Base-by-base conservation (phyloP, 1,140 invertebrate genomes). In the Caenorhabditis briggsae region DNA sequence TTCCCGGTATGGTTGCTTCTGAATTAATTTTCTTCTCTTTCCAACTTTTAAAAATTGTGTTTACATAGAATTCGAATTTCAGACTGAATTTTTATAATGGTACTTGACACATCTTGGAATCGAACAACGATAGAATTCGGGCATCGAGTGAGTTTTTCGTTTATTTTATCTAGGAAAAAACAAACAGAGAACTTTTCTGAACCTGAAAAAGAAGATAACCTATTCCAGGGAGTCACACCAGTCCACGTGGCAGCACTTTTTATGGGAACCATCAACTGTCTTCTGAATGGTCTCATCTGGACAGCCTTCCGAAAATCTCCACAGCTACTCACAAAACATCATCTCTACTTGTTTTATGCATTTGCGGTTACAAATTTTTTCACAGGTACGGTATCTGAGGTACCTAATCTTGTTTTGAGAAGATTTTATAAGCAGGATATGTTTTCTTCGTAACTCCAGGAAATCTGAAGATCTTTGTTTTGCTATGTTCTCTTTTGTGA, bases 291-390 rank as follows among this genome's bases (percentile, higher is more conserved):
- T 14, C 74, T 86, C 41, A 86, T 86, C 12, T 86, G 85, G 85
- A 41, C 33, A 41, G 74, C 85, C 2, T 86, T 82, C 23, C 74
- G 46, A n/a, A 16, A 14, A 1, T 59, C 55, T 14, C 58, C 85
- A 9, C 25, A 59, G 18, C n/a, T 82, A 55, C 43, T 86, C n/a
- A 82, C 74, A 9, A 86, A 86, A 58, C 78, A 56, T 18, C 53
- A 82, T 25, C 85, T 86, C 20, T 64, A 86, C 41, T 50, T 86
- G 11, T 86, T 86, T 48, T 86, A 86, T 20, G 85, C 85, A n/a
- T 82, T 86, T 65, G 85, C 85, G 3, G 78, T 86, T 16, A 82
- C 85, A 2, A 86, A 86, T 55, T 74, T 74, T 55, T 64, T 86
- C 33, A 86, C 85, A 58, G 85, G 85, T 86, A 33, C 33, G n/a